Conservation (phyloP, 2,113 vertebrate genomes). For the Amblyornis subalaris region DNA sequence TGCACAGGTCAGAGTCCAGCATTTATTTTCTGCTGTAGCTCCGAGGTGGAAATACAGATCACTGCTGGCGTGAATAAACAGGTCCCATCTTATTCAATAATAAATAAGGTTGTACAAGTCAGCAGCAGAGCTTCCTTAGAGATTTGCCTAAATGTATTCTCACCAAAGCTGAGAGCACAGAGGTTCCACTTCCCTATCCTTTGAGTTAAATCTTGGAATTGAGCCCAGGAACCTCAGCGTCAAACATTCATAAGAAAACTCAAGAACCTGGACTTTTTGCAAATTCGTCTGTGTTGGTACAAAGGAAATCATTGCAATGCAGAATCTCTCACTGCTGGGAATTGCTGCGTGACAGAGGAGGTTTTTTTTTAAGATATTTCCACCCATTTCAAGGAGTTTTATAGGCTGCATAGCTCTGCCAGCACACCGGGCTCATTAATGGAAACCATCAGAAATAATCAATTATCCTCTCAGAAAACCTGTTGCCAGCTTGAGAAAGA, state of each 20-base stretch:
- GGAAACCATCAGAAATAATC: conserved; percentile 2
- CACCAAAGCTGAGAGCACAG: neutral
- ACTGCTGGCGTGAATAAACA: neutral
- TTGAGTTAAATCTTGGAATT: neutral
- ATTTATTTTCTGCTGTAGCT: neutral
- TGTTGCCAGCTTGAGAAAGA: neutral
- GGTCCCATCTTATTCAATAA: neutral
- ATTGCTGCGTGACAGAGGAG: neutral
- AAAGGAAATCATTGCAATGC: neutral
- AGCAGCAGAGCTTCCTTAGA: neutral
- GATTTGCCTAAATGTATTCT: conserved; percentile 4
- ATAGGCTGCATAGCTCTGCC: neutral
- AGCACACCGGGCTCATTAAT: neutral
- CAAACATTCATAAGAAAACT: neutral
- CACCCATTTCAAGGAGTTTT: neutral
- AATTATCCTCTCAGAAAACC: neutral
- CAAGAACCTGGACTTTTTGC: neutral
- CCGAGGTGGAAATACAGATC: neutral
- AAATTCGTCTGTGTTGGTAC: neutral
- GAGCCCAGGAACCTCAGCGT: conserved; percentile 1
- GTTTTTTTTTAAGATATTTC: neutral
- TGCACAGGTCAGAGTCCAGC: neutral
- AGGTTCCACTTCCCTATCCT: neutral
- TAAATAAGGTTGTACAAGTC: conserved; percentile 1
- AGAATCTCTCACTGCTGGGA: neutral